These are phyloP conservation scores for Copidosoma aretas DNA, from an alignment of 2,888 invertebrate genomes.

Conservation along the genomic window DNA sequence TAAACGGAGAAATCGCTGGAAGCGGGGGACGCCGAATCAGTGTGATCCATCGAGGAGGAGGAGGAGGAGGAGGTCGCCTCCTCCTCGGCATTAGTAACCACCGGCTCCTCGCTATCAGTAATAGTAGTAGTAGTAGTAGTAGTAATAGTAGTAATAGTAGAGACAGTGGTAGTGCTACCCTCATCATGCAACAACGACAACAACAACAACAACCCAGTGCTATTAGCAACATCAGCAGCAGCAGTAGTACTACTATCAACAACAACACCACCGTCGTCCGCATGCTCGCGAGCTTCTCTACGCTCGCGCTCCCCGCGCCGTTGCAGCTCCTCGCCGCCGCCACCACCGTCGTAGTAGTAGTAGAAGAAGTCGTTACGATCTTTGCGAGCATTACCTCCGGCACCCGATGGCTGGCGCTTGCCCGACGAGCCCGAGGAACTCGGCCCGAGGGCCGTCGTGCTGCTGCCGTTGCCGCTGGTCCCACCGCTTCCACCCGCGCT, in stretches of 20 bases:
- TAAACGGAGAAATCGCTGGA: not conserved
- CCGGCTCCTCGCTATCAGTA: not conserved
- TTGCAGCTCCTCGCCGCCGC: constrained; percentile 61
- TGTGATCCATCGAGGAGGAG: too few relatives aligned
- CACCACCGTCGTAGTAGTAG: too few relatives aligned
- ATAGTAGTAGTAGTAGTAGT: too few relatives aligned
- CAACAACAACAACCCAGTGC: too few relatives aligned
- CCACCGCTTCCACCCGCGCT: constrained; percentile 69
- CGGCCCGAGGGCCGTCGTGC: constrained; percentile 18
- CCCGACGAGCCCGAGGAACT: constrained; percentile 65
- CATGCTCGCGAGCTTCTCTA: constrained; percentile 67
- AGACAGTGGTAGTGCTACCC: not conserved
- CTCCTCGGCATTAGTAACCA: not conserved
- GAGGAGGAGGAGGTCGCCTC: too few relatives aligned
- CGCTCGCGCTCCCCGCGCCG: constrained; percentile 68
- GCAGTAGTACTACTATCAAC: constrained; percentile 1
- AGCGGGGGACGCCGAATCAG: too few relatives aligned
- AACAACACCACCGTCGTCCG: not conserved
- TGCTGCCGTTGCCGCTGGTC: constrained; percentile 63
- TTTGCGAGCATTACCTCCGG: constrained; percentile 55
- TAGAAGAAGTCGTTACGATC: too few relatives aligned
- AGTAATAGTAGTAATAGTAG: too few relatives aligned
- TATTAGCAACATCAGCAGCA: not conserved
- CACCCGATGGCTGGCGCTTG: constrained; percentile 55
- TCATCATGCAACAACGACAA: too few relatives aligned